A percentile compares a stretch with the other conserved stretches of the same genome.
phyloP scores from a whole-genome alignment of 2,888 invertebrate species.

The Agrochola litura region DNA sequence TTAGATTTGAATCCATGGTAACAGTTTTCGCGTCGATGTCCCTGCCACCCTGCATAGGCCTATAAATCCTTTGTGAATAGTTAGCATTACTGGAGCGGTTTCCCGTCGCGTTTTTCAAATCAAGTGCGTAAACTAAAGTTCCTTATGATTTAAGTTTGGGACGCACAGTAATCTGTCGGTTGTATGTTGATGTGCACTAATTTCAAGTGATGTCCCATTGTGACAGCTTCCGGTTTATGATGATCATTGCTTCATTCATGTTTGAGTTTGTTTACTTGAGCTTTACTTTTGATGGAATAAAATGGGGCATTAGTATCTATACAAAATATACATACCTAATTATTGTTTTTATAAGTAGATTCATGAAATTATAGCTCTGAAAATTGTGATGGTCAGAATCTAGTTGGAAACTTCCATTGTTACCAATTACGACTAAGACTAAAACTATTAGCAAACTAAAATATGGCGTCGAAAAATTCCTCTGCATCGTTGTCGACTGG shows the following conservation, averaged over 20 bases:
- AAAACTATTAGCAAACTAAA: too few species aligned
- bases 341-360: too few species aligned
- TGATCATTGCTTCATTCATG: conserved; percentile 64
- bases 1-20: too few species aligned
- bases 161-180: conserved; percentile 51
- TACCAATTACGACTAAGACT: too few species aligned
- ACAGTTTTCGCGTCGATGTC: too few species aligned
- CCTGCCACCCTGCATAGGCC: too few species aligned
- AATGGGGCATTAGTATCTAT: too few species aligned
- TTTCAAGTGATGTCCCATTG: conserved; percentile 83
- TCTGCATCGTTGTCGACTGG: too few species aligned
- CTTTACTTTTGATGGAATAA: background rate
- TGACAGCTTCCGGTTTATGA: conserved; percentile 83
- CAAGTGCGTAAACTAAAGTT: conserved; percentile 51
- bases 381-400: too few species aligned
- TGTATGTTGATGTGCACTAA: conserved; percentile 77
- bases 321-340: too few species aligned
- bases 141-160: conserved; percentile 36
- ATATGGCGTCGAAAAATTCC: too few species aligned
- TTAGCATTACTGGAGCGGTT: background rate
- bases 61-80: background rate
- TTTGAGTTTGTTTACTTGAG: conserved; percentile 42
- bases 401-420: too few species aligned
- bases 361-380: background rate
- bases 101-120: conserved; percentile 24